Base-by-base conservation (phyloP, 2,113 vertebrate species). In the Osmerus eperlanus region DNA sequence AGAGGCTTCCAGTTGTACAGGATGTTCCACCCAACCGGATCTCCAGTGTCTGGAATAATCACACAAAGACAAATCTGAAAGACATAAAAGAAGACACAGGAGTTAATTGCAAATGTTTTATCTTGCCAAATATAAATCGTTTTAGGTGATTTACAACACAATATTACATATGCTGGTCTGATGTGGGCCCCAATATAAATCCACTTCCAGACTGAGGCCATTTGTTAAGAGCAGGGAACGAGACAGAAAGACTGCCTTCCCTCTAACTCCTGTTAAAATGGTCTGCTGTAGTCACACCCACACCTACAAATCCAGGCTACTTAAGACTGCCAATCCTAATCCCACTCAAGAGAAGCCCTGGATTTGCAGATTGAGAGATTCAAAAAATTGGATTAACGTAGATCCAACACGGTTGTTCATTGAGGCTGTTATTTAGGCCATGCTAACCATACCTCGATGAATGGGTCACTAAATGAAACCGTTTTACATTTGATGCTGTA, bases 311-410 rank as follows among this genome's bases (percentile, higher is more conserved):
- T 89, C 82, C 89, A 91, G 25, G 51, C 73, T 88, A 4, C 75
- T 91, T 91, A 92, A 92, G 90, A 78, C 65, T 21, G 74, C 36
- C 86, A 15, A 91, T 91, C 89, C 85, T 88, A 89, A 90, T 89
- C 88, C 80, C 59, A n/a, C 41, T 68, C 15, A 36, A 73, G 53
- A 52, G 32, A 7, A 61, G 2, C 6, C 36, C 12, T 52, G 59
- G 56, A 72, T 53, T 32, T 18, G 32, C n/a, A 52, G 56, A 67
- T 55, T 64, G 67, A 55, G 15, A 68, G 25, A 55, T 15, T 8
- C 23, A 36, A 7, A 64, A 29, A 64, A 15, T 25, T 55, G 18
- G 18, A 55, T n/a, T 16, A 55, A 55, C 13, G 32, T 36, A 3
- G 32, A 5, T 36, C 32, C 32, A 36, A 36, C 32, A 36, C 32